Conservation (phyloP, 2,888 invertebrate genomes). For the Drosophila neonasuta region DNA sequence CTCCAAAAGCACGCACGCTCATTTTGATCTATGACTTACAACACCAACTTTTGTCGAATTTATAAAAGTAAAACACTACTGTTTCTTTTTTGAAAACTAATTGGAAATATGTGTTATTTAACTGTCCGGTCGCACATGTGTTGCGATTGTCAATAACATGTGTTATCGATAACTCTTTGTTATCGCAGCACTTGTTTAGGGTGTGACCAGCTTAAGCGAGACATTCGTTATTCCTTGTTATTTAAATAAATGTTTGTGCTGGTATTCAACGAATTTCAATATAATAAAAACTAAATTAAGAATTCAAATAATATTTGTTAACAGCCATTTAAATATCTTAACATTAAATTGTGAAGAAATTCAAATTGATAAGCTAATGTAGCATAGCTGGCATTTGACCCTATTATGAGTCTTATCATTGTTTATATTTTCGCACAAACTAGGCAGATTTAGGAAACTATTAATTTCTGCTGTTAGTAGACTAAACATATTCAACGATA, state of each 20-base stretch:
- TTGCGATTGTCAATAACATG: slow-evolving; percentile 19
- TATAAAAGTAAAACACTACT: not conserved
- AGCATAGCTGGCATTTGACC: slow-evolving; percentile 38
- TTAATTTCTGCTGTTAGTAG: slow-evolving; percentile 16
- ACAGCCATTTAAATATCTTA: not conserved
- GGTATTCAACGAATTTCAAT: not conserved
- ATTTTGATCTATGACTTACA: slow-evolving; percentile 9
- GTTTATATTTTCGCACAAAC: slow-evolving; percentile 30
- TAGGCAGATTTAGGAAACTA: not conserved
- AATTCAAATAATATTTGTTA: not conserved
- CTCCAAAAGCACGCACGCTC: slow-evolving; percentile 38
- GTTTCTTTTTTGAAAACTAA: slow-evolving; percentile 11
- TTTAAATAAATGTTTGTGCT: no score
- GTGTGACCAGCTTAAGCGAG: slow-evolving; percentile 12
- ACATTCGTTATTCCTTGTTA: no score
- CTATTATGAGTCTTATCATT: slow-evolving; percentile 32
- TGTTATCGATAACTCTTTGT: slow-evolving; percentile 32
- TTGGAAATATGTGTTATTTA: slow-evolving; percentile 49
- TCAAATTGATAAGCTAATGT: not conserved
- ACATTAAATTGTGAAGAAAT: not conserved
- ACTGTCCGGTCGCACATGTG: slow-evolving; percentile 49
- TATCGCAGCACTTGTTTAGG: not conserved
- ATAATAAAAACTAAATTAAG: not conserved
- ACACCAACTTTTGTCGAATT: not conserved
- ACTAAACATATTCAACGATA: not conserved